Base-by-base conservation (phyloP, 2,113 vertebrate species). In the Okapia johnstoni region DNA sequence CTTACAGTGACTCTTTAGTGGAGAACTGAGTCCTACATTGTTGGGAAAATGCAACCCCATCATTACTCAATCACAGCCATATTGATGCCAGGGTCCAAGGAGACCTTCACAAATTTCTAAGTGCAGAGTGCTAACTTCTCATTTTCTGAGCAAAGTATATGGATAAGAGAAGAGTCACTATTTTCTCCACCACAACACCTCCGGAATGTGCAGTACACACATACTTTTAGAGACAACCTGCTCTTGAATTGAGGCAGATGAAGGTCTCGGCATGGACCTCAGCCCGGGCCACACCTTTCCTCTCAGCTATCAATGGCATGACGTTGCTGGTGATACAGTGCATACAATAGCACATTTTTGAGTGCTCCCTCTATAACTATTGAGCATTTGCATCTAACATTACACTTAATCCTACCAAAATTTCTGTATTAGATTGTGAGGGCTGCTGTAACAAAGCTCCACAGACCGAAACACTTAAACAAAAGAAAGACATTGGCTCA, bases 301-400 rank as follows among this genome's bases (percentile, higher is more conserved):
- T 19, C 33, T 50, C 25, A 25, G 28, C 0, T 12, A 15, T 11
- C 79, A 30, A 0, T 2, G 17, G 3, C 0, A 26, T 12, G 13
- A 14, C 12, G 5, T 9, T 28, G 1, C 30, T 11, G 15, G 4
- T 26, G n/a, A 23, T 3, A 16, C 7, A 28, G 3, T 3, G 16
- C n/a, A 8, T 1, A 9, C 3, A 6, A 3, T 1, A 5, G 40
- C 8, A 2, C 3, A 2, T 2, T 63, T 63, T 1, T 12, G 21
- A 76, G 25, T 17, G 9, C 26, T 43, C 16, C 2, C 46, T 25
- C 28, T 46, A 15, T 19, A 19, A 6, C 17, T 13, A 14, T 3
- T 26, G 7, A 15, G 1, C 25, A 21, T 4, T 6, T 7, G 6
- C 2, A 2, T 2, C 4, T 0, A 11, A 25, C 13, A 17, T 15